Evolutionary conservation across 2,888 invertebrate genomes (phyloP), one percentile per base, ranked within the genome.

Genomic region (Drosophila sordidapex): DNA sequence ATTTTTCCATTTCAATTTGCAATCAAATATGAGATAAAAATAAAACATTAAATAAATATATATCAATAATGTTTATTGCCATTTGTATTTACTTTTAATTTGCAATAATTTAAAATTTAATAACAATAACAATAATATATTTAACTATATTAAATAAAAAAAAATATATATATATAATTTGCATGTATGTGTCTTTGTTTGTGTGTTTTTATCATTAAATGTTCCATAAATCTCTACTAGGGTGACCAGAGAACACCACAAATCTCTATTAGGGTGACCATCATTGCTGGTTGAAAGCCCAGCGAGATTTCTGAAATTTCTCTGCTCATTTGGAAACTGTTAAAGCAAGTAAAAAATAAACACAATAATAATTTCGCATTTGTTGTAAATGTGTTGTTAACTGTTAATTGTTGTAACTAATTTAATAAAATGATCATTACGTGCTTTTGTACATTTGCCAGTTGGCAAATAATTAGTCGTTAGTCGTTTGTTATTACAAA

Each of bases 361-460:
- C 7, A 25, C 4, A 46, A 25, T 15, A 15, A 46, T 46, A 21
- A 21, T 25, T 8, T 2, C 25, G 4, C 4, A 15, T 15, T 15
- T 2, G 10, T 21, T n/a, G 25, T 25, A 25, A 46, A 25, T 25
- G 46, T 15, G 25, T 25, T 25, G 15, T 15, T 15, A 46, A 46
- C 15, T 25, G 8, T 15, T 15, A 46, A 46, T 25, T 25, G 8
- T 15, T 46, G 25, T 25, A 15, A 46, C 15, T 38, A 18, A 36
- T 46, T 51, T 31, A 43, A 70, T 53, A 59, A 71, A 43, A 33
- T 18, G 2, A 71, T 65, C 54, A 82, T 79, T 82, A 82, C 81
- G 78, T 76, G 81, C 74, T 49, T 51, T n/a, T 73, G 68, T 57
- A 63, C 46, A 77, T 76, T 79, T 75, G 75, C 76, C 79, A 58